Percentiles rank a stretch among this genome's conserved stretches.
Evolutionary conservation across 92 coral and sea anemone genomes (phyloP).

Genomic region (Porites rus): DNA sequence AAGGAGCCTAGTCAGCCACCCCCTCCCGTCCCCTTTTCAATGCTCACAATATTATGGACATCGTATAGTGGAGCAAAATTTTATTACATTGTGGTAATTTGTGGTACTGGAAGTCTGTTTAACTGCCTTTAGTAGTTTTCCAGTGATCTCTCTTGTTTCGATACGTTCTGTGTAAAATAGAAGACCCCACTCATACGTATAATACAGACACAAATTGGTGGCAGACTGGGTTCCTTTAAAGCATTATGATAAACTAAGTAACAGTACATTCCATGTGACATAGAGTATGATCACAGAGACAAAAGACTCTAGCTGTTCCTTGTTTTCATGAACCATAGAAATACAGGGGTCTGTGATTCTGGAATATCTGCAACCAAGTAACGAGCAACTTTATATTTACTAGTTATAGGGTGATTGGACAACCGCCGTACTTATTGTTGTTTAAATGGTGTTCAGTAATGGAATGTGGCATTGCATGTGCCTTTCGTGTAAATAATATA

Average conservation of each 20-base stretch:
- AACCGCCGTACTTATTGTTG: conserved; percentile 15
- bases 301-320: neutral
- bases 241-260: too few relatives aligned
- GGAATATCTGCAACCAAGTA: conserved; percentile 20
- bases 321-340: conserved; percentile 19
- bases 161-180: conserved; percentile 5
- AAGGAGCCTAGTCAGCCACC: conserved; percentile 11
- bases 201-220: too few relatives aligned
- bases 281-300: too few relatives aligned
- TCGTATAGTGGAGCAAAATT: conserved; percentile 24
- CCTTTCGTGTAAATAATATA: too few relatives aligned
- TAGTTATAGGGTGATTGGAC: conserved; percentile 22
- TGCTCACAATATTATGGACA: conserved; percentile 10
- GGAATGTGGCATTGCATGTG: too few relatives aligned
- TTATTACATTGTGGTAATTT: neutral
- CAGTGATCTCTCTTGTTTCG: neutral
- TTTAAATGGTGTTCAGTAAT: neutral
- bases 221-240: too few relatives aligned
- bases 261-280: too few relatives aligned
- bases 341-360: conserved; percentile 20
- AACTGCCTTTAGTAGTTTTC: conserved; percentile 1
- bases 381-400: conserved; percentile 15
- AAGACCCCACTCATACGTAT: neutral
- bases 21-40: conserved; percentile 17
- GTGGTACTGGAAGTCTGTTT: conserved; percentile 22